Conservation (phyloP, 2,797 vertebrate genomes). For the Urosaurus nigricauda region DNA sequence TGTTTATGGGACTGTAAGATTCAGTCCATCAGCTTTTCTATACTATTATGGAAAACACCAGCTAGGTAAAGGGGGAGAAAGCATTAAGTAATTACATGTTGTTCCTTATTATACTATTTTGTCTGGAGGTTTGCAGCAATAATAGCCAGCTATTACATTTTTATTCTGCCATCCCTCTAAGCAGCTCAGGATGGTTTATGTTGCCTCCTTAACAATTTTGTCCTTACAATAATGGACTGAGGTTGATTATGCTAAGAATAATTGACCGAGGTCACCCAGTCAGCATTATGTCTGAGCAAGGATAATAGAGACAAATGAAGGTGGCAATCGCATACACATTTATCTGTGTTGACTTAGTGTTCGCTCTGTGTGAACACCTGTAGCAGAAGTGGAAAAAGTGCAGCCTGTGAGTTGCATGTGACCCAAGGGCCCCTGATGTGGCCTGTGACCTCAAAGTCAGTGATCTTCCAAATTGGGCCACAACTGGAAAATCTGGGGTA, state of each 20-base stretch:
- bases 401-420: too few relatives aligned
- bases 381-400: too few relatives aligned
- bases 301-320: neutral
- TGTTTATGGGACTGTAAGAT: conserved; percentile 36
- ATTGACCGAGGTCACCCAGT: neutral
- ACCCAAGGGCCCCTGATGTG: too few relatives aligned
- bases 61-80: neutral
- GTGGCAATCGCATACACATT: neutral
- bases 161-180: neutral
- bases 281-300: conserved; percentile 6
- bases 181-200: neutral
- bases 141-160: neutral
- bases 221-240: neutral
- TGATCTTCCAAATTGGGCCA: too few relatives aligned
- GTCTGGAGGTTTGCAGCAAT: neutral
- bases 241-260: neutral
- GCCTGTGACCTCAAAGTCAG: too few relatives aligned
- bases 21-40: neutral
- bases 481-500: too few relatives aligned
- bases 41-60: conserved; percentile 34
- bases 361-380: neutral
- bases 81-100: neutral
- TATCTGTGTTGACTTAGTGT: neutral
- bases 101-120: neutral
- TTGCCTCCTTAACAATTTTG: neutral